Evolutionary conservation across 2,113 vertebrate genomes (phyloP).

Genomic region (Bambusicola thoracicus): DNA sequence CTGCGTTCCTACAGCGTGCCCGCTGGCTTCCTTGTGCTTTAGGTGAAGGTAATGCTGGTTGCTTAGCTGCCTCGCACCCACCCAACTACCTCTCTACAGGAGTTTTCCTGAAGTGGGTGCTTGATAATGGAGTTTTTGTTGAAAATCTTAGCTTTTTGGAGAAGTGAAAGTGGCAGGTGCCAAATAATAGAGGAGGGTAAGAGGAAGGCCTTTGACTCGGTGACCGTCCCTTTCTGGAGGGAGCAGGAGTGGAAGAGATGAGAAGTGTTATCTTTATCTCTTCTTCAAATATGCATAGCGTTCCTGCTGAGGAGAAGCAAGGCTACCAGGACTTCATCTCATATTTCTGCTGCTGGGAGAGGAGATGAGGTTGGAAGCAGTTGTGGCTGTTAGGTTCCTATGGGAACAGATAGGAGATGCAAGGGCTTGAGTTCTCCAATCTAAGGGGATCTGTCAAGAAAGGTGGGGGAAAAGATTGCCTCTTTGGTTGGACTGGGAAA

Average conservation of each 20-base stretch:
- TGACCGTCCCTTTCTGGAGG: not conserved
- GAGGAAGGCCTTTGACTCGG: not conserved
- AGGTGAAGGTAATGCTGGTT: not conserved
- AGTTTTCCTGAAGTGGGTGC: not conserved
- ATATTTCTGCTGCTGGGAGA: not conserved
- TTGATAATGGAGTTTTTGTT: not conserved
- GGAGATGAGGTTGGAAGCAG: not conserved
- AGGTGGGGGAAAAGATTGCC: constrained; percentile 7
- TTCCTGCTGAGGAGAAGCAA: not conserved
- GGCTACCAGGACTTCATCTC: not conserved
- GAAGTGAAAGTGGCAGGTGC: not conserved
- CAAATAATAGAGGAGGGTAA: not conserved
- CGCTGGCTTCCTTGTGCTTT: not conserved
- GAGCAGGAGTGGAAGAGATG: not conserved
- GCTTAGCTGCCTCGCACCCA: not conserved
- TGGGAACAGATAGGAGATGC: constrained; percentile 29
- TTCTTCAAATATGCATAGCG: not conserved
- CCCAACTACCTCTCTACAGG: not conserved
- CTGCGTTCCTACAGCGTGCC: not conserved
- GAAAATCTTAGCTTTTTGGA: not conserved
- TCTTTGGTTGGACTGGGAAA: constrained; percentile 1
- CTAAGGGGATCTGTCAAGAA: not conserved
- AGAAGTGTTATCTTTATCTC: not conserved
- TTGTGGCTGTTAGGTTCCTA: not conserved
- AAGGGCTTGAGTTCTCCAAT: constrained; percentile 3